phyloP scores from a whole-genome alignment of 2,888 invertebrate species.

The Sesamia inferens region DNA sequence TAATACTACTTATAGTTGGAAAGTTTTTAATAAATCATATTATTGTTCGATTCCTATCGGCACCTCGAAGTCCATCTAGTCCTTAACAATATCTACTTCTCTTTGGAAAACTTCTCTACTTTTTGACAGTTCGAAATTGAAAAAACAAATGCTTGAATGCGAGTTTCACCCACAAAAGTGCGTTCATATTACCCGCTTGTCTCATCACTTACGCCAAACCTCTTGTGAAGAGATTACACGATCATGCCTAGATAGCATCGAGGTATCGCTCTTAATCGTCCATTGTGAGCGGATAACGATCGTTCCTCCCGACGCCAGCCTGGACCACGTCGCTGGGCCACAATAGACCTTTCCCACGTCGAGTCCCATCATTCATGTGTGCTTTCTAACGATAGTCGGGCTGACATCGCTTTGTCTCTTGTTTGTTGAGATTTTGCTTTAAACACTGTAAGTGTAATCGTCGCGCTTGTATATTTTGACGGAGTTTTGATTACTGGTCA shows the following conservation, averaged over 20 bases:
- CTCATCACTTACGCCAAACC: constrained; percentile 49
- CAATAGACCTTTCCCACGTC: constrained; percentile 71
- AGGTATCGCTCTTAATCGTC: constrained; percentile 80
- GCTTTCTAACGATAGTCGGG: constrained; percentile 70
- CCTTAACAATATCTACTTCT: too few relatives aligned
- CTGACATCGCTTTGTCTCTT: constrained; percentile 48
- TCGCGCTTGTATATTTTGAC: constrained; percentile 21
- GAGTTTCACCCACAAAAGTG: not conserved
- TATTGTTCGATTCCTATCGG: too few relatives aligned
- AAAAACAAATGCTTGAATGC: too few relatives aligned
- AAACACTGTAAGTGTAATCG: constrained; percentile 10
- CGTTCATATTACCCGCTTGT: not conserved
- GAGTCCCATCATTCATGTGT: constrained; percentile 59
- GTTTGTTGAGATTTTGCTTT: constrained; percentile 14
- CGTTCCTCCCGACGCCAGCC: constrained; percentile 58
- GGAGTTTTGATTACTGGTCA: not conserved
- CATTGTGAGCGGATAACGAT: constrained; percentile 81
- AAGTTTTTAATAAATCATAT: too few relatives aligned
- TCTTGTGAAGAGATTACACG: constrained; percentile 74
- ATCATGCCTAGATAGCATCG: constrained; percentile 77
- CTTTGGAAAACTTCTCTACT: too few relatives aligned
- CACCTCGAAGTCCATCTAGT: too few relatives aligned
- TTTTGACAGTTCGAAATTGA: too few relatives aligned
- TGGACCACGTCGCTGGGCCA: constrained; percentile 64
- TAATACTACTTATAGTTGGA: too few relatives aligned